Base-by-base conservation (phyloP, 2,797 vertebrate genomes). In the Naso thynnoides region DNA sequence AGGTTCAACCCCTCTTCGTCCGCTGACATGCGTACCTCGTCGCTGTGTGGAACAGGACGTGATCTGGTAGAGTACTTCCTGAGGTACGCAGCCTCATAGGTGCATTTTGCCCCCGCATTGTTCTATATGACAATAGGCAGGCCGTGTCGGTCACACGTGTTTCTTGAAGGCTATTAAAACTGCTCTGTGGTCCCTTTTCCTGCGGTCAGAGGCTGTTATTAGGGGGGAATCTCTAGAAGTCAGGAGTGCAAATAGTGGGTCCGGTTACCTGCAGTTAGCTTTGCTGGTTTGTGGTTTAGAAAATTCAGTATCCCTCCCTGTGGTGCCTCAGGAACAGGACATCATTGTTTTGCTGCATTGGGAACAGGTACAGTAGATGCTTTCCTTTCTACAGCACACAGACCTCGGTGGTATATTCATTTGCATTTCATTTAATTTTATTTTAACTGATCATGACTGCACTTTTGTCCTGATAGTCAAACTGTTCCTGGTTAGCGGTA, bases 11-110 rank as follows among this genome's bases (percentile, higher is more conserved):
- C 61, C 8, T 71, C 74, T 72, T 63, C 41, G 58, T 73, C 70
- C 41, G 21, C 61, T 56, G 79, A 67, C 73, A 62, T 77, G 74
- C 16, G 50, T 52, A 52, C 49, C 55, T 58, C n/a, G 83, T 73
- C 78, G 64, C 60, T 53, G 44, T 23, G 52, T 52, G 45, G 74
- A 85, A 67, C 86, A 90, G 89, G 92, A 93, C 61, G 71, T 83
- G 91, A 90, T 90, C 81, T 88, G 86, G 84, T 66, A 73, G 83
- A 91, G 81, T 86, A 82, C 84, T 91, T 92, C 91, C 87, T 91
- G 88, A 79, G 84, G 61, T 79, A 49, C 39, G 70, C 62, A 55
- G 85, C 69, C 68, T 81, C 72, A 59, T 70, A 71, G 67, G 73
- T 69, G 58, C 44, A 15, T 87, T 80, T 78, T 81, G 71, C 50